Percentiles rank a stretch among this genome's conserved stretches.
Evolutionary conservation across 2,888 invertebrate species (phyloP).

Genomic region (Philhelius pedissequus): DNA sequence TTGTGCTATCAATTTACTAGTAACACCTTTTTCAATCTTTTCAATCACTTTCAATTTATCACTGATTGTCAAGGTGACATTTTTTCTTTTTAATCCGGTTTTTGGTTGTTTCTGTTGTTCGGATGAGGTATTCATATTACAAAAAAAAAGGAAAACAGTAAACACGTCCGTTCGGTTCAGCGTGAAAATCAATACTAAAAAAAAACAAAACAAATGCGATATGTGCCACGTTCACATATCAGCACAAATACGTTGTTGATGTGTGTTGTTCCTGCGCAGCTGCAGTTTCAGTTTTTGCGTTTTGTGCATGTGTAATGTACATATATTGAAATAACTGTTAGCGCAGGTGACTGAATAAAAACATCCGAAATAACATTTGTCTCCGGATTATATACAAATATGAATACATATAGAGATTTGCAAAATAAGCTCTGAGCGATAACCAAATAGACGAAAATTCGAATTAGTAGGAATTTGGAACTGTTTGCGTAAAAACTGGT

Average conservation of each 20-base stretch:
- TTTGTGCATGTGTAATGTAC: too few relatives aligned
- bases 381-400: too few relatives aligned
- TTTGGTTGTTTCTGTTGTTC: not conserved
- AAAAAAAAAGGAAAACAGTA: not conserved
- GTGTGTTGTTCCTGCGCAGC: not conserved
- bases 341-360: too few relatives aligned
- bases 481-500: too few relatives aligned
- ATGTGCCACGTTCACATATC: not conserved
- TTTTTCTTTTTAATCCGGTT: slow-evolving; percentile 39
- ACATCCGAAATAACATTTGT: too few relatives aligned
- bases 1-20: slow-evolving; percentile 1
- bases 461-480: too few relatives aligned
- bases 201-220: too few relatives aligned
- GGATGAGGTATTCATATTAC: not conserved
- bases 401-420: too few relatives aligned
- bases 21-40: slow-evolving; percentile 5
- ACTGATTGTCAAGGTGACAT: slow-evolving; percentile 32
- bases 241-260: not conserved
- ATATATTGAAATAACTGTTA: too few relatives aligned
- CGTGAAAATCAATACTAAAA: slow-evolving; percentile 37
- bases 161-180: slow-evolving; percentile 6
- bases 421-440: too few relatives aligned
- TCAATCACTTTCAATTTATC: slow-evolving; percentile 48
- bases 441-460: too few relatives aligned
- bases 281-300: too few relatives aligned